A percentile compares a stretch with the other conserved stretches of the same genome.
phyloP scores from a whole-genome alignment of 1,140 invertebrate genomes.

The Platorchestia sp. region DNA sequence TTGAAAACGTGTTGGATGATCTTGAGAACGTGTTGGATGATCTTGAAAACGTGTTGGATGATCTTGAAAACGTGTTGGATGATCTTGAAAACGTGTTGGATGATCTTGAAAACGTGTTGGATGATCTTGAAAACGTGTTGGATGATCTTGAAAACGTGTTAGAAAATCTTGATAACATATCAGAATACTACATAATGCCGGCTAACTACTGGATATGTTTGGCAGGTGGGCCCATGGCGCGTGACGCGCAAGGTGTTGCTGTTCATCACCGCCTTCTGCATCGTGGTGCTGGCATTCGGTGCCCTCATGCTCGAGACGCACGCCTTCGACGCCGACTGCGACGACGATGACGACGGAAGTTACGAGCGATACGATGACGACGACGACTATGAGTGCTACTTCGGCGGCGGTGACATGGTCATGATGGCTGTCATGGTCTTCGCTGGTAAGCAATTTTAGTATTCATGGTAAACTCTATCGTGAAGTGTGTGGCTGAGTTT shows the following conservation, averaged over 20 bases:
- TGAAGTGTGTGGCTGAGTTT: no score
- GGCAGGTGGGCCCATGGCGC: slow-evolving; percentile 64
- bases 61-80: no score
- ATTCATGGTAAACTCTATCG: no score
- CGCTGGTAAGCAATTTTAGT: slow-evolving; percentile 57
- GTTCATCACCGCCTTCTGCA: slow-evolving; percentile 63
- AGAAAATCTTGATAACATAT: not conserved
- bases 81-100: not conserved
- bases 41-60: no score
- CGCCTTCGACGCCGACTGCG: slow-evolving; percentile 58
- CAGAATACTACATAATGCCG: not conserved
- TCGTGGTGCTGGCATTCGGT: slow-evolving; percentile 63
- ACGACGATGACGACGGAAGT: slow-evolving; percentile 58
- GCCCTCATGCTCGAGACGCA: slow-evolving; percentile 64
- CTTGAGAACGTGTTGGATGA: no score
- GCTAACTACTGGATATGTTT: not conserved
- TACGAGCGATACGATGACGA: slow-evolving; percentile 62
- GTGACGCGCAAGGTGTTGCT: slow-evolving; percentile 61
- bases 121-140: not conserved
- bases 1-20: no score
- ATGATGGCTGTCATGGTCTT: slow-evolving; percentile 61
- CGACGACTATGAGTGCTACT: slow-evolving; percentile 32
- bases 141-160: not conserved
- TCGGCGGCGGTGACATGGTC: slow-evolving; percentile 62
- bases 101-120: not conserved